A percentile compares a stretch with the other conserved stretches of the same genome.
Evolutionary conservation across 92 coral and sea anemone species (phyloP).

Genomic region (Zoanthus sansibaricus): DNA sequence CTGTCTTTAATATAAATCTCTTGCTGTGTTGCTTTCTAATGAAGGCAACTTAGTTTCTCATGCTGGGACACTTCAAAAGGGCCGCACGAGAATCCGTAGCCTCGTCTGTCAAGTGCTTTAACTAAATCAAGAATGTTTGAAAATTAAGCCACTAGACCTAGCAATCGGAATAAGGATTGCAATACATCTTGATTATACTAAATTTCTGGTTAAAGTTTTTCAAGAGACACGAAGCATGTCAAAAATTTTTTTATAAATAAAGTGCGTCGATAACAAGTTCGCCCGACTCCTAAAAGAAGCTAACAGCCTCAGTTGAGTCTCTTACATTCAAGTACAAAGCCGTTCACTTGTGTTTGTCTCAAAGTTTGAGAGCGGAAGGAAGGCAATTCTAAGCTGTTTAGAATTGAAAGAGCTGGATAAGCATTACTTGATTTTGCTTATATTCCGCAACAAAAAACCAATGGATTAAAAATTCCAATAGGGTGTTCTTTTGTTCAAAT

Average conservation of each 20-base stretch:
- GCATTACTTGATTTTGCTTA: background rate
- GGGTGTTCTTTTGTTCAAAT: constrained; percentile 48
- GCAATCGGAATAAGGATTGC: background rate
- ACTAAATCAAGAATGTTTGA: constrained; percentile 19
- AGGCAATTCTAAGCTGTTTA: constrained; percentile 15
- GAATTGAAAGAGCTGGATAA: constrained; percentile 4
- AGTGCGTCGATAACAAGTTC: background rate
- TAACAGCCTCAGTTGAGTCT: background rate
- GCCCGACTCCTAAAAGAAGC: background rate
- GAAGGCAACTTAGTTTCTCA: constrained; percentile 28
- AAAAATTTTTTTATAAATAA: background rate
- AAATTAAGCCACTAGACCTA: background rate
- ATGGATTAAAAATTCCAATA: constrained; percentile 62
- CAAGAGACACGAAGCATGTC: background rate
- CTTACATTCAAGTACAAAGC: background rate
- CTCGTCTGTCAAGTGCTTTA: constrained; percentile 28
- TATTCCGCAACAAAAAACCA: constrained; percentile 21
- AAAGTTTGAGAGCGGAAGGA: constrained; percentile 40
- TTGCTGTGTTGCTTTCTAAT: constrained; percentile 36
- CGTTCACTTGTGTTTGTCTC: background rate
- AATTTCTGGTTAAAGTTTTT: background rate
- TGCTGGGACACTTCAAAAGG: constrained; percentile 41
- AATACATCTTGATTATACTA: constrained; percentile 2
- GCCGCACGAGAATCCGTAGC: constrained; percentile 28
- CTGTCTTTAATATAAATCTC: constrained; percentile 33